These are phyloP conservation scores for Podarcis muralis DNA, from an alignment of 2,113 vertebrate species.

Conservation along the genomic window DNA sequence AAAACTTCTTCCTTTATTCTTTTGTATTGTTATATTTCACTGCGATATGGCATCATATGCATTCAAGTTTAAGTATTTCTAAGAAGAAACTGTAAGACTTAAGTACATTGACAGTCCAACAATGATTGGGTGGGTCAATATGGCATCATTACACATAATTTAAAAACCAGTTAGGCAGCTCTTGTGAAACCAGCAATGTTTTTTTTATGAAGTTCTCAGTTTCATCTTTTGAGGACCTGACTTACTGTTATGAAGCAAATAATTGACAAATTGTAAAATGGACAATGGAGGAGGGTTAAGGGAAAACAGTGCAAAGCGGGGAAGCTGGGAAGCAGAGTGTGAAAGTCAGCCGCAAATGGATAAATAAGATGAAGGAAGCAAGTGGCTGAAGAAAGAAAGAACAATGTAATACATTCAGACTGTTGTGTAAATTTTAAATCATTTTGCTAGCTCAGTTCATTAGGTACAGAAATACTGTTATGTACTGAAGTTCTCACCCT, in stretches of 20 bases:
- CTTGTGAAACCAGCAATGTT: not conserved
- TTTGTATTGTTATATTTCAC: not conserved
- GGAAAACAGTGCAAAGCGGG: not conserved
- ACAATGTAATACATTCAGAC: not conserved
- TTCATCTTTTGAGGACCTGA: not conserved
- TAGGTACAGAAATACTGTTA: not conserved
- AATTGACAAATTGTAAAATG: conserved; percentile 3
- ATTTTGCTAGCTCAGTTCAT: not conserved
- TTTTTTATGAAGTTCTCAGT: not conserved
- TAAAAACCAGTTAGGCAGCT: not conserved
- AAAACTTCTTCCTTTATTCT: not conserved
- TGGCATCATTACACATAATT: not conserved
- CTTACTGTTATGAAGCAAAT: not conserved
- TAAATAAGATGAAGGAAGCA: not conserved
- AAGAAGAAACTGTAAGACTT: not conserved
- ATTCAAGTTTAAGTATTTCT: not conserved
- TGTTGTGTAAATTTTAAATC: not conserved
- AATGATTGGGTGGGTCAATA: not conserved
- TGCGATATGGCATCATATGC: too few relatives aligned
- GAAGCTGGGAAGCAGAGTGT: not conserved
- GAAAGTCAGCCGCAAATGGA: not conserved
- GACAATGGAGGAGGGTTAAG: not conserved
- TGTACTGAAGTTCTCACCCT: too few relatives aligned
- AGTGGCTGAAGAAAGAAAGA: not conserved
- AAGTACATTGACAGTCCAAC: not conserved